Conservation (phyloP, 2,797 vertebrate genomes). For the Oreonectes daqikongensis region DNA sequence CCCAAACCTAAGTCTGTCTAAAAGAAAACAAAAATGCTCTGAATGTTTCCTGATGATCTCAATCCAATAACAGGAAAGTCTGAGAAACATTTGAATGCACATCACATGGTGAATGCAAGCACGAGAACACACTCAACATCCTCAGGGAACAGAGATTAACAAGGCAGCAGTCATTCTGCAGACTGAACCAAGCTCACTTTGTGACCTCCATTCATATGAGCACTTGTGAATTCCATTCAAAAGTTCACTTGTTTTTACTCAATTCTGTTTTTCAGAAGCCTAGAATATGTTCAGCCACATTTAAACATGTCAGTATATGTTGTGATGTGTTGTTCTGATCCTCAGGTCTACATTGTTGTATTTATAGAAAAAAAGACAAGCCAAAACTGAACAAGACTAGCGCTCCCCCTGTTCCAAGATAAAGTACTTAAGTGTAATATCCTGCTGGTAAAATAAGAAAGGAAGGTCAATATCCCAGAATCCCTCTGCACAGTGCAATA, state of each 20-base stretch:
- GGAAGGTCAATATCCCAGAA: slow-evolving; percentile 28
- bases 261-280: neutral
- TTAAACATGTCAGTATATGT: too few species aligned
- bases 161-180: slow-evolving; percentile 28
- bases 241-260: slow-evolving; percentile 5
- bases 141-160: slow-evolving; percentile 19
- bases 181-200: slow-evolving; percentile 9
- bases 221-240: neutral
- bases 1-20: slow-evolving; percentile 15
- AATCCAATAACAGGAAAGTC: slow-evolving; percentile 57
- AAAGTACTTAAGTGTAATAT: slow-evolving; percentile 36
- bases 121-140: neutral
- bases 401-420: slow-evolving; percentile 16
- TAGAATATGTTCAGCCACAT: too few species aligned
- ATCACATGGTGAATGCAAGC: slow-evolving; percentile 59
- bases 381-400: slow-evolving; percentile 22
- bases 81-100: slow-evolving; percentile 35
- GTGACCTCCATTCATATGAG: slow-evolving; percentile 17
- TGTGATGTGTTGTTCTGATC: neutral
- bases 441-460: slow-evolving; percentile 25
- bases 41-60: slow-evolving; percentile 60
- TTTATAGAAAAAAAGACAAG: slow-evolving; percentile 13
- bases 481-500: slow-evolving; percentile 27
- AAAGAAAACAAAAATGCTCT: slow-evolving; percentile 42
- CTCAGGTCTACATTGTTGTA: neutral